Base-by-base conservation (phyloP, 2,888 invertebrate species). In the Microctonus aethiopoides region DNA sequence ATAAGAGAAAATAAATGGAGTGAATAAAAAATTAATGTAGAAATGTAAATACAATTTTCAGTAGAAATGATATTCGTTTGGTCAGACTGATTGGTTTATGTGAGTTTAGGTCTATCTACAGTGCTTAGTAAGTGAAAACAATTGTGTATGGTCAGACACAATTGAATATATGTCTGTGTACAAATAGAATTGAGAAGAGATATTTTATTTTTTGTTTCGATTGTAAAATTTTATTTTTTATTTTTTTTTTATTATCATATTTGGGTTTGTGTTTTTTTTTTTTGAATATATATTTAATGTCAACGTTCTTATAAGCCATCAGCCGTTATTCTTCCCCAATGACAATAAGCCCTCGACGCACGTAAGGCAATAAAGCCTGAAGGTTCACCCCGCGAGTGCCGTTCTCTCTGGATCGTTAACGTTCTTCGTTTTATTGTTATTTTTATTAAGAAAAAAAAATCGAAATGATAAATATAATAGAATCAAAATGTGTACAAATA, bases 331-430 rank as follows among this genome's bases (percentile, higher is more conserved):
- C 39, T 64, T 39, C 66, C 60, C 41, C 22, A 65, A 57, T 59
- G 57, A 63, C 64, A 71, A 74, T 70, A 72, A 72, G 68, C 71
- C 69, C 64, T 52, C 22, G 51, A 32, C 68, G 52, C 76, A 76
- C 77, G 76, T 75, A 72, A 68, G 70, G 66, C 71, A 70, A 74
- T 73, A 72, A 74, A 77, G 66, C 34, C 57, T 64, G 52, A 57
- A 63, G 34, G 59, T 39, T 59, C 46, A 61, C 68, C 46, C 70
- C 62, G 34, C 54, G 68, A 61, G 68, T 68, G 57, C 62, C 24
- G 57, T 68, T 64, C 41, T 16, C 63, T 22, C n/a, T 29, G 63
- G 57, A 68, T 68, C 62, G 68, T 68, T 68, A 68, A 56, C 41
- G 41, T 63, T 16, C 46, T 64, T 54, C n/a, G 29, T 56, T 62